Evolutionary conservation across 1,140 invertebrate genomes (phyloP), one percentile per base, ranked within the genome.

Genomic region (Ruditapes philippinarum): DNA sequence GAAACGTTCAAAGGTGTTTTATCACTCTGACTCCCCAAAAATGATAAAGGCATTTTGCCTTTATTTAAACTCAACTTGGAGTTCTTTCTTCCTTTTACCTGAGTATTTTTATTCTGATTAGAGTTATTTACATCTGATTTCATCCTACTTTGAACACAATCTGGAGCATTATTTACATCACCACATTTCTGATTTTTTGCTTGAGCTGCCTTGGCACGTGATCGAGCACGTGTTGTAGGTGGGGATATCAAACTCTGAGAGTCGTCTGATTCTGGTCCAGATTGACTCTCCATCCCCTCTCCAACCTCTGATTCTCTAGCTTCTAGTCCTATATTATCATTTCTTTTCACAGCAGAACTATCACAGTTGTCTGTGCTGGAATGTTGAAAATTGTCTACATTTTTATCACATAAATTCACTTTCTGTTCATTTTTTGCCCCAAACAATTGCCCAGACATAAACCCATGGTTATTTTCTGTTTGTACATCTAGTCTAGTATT

Each of bases 191-290:
- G 65, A 2, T 33, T 12, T 36, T 1, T 49, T 25, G 22, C 38
- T 42, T 25, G 36, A 22, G 38, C 49, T 45, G 40, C 40, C 14
- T 74, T 74, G 25, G 38, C 40, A 74, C 40, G 38, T 49, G 40
- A n/a, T 74, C 40, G 36, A 49, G 65, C 28, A n/a, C 38, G 33
- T 40, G 65, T 70, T 70, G 25, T 31, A 1, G 28, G 31, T 3
- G 82, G 82, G n/a, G 82, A 74, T 36, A 85, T 57, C 70, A 85
- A 28, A 74, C 82, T 85, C 7, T 73, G 40, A 33, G 82, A 85
- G 57, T 85, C 82, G 25, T 57, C 65, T n/a, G 68, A 85, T 17
- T 85, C 82, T 36, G 42, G 42, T 7, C 51, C 70, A 85, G 45
- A 51, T 7, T 31, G 40, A 49, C 49, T 36, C 4, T 49, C 49